These are phyloP conservation scores for Taphrorychus bicolor DNA, from an alignment of 2,888 invertebrate species.

Conservation along the genomic window DNA sequence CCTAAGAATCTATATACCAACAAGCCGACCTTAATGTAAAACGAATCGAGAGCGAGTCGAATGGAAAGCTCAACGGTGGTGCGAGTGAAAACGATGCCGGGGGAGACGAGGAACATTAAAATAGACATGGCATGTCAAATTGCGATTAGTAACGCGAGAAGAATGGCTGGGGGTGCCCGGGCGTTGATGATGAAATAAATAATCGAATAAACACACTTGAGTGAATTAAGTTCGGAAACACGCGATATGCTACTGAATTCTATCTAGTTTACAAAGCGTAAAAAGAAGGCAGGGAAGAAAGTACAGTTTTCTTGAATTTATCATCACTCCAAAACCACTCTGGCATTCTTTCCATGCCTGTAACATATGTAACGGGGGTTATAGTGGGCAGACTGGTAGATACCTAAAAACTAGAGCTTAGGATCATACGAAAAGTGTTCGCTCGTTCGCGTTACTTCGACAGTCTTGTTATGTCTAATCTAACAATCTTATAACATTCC, in stretches of 20 bases:
- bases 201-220: slow-evolving; percentile 59
- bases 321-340: no score
- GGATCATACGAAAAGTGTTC: no score
- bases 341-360: no score
- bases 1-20: slow-evolving; percentile 21
- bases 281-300: no score
- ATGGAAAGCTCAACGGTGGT: slow-evolving; percentile 22
- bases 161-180: slow-evolving; percentile 34
- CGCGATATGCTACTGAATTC: slow-evolving; percentile 49
- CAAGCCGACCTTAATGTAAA: slow-evolving; percentile 28
- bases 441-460: no score
- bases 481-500: no score
- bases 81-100: slow-evolving; percentile 42
- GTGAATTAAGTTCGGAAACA: slow-evolving; percentile 55
- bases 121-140: slow-evolving; percentile 59
- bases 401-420: no score
- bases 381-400: no score
- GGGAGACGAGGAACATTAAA: slow-evolving; percentile 47
- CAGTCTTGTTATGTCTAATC: no score
- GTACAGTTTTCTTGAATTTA: no score
- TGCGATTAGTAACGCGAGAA: slow-evolving; percentile 58
- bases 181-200: slow-evolving; percentile 56
- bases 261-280: background rate
- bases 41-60: slow-evolving; percentile 36
- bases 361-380: no score